These are phyloP conservation scores for Picus viridis DNA, from an alignment of 2,797 vertebrate genomes.

Conservation along the genomic window DNA sequence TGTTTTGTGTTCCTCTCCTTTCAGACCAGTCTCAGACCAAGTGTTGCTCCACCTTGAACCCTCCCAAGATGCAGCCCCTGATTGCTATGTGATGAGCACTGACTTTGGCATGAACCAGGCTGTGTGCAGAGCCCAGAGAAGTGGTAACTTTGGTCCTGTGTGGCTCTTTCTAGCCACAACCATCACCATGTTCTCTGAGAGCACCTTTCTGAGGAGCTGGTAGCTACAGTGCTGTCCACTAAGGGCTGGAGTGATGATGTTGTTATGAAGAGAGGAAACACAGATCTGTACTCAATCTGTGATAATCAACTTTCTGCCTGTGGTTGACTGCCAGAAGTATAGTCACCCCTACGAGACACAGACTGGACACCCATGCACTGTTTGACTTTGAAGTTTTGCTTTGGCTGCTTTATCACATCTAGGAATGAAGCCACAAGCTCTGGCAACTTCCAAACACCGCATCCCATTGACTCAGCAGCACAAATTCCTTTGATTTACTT, in stretches of 20 bases:
- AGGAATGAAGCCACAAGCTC: neutral
- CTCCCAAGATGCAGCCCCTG: neutral
- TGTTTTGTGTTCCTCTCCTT: neutral
- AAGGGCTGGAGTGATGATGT: fast-evolving
- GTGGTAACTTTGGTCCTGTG: neutral
- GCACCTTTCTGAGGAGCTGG: neutral
- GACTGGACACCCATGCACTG: fast-evolving
- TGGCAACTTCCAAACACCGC: neutral
- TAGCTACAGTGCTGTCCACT: fast-evolving
- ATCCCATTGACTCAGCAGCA: neutral
- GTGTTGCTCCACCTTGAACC: neutral
- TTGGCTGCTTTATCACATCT: neutral
- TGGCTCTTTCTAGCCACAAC: neutral
- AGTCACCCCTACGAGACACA: neutral
- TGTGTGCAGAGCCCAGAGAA: neutral
- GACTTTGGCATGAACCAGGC: fast-evolving
- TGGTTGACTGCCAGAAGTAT: neutral
- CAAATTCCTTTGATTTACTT: constrained; percentile 16
- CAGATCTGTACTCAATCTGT: neutral
- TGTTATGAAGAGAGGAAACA: neutral
- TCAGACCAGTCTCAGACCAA: neutral
- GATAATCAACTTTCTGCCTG: neutral
- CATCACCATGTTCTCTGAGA: neutral
- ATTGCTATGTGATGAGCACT: fast-evolving
- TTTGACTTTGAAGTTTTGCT: neutral